Evolutionary conservation across 92 coral and sea anemone species (phyloP).

Genomic region (Phenganax subtilis): DNA sequence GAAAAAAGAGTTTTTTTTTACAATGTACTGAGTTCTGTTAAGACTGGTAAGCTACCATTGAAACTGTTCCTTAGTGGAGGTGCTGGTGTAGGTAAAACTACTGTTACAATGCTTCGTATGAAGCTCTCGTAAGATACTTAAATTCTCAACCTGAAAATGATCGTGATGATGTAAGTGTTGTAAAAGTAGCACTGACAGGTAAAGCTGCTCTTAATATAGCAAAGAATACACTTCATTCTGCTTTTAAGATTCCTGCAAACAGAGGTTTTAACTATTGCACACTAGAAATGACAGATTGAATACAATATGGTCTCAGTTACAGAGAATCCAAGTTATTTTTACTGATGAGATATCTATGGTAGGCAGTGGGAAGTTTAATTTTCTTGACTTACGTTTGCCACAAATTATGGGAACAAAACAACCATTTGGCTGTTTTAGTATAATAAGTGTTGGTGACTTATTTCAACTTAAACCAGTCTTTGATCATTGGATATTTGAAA

Average conservation of each 20-base stretch:
- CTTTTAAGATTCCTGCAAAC: slow-evolving; percentile 36
- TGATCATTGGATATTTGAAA: too few species aligned
- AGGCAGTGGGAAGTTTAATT: slow-evolving; percentile 57
- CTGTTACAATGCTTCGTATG: slow-evolving; percentile 63
- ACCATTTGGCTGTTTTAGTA: too few species aligned
- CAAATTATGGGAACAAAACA: too few species aligned
- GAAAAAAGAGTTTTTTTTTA: slow-evolving; percentile 42
- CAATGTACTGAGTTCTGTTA: slow-evolving; percentile 43
- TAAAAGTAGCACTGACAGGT: slow-evolving; percentile 42
- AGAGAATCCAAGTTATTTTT: slow-evolving; percentile 43
- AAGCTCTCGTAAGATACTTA: slow-evolving; percentile 40
- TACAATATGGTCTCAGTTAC: slow-evolving; percentile 40
- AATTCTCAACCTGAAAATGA: slow-evolving; percentile 39
- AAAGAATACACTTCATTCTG: slow-evolving; percentile 44
- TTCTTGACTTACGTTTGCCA: too few species aligned
- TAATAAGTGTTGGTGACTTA: too few species aligned
- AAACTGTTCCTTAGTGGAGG: slow-evolving; percentile 40
- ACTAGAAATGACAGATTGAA: slow-evolving; percentile 33
- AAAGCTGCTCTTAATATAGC: slow-evolving; percentile 11
- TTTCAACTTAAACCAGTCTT: too few species aligned
- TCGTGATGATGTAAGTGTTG: slow-evolving; percentile 41
- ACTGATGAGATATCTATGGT: slow-evolving; percentile 65
- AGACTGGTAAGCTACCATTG: slow-evolving; percentile 37
- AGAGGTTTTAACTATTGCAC: slow-evolving; percentile 22
- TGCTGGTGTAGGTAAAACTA: slow-evolving; percentile 61